phyloP scores from a whole-genome alignment of 2,113 vertebrate genomes.

The Acanthochromis polyacanthus region DNA sequence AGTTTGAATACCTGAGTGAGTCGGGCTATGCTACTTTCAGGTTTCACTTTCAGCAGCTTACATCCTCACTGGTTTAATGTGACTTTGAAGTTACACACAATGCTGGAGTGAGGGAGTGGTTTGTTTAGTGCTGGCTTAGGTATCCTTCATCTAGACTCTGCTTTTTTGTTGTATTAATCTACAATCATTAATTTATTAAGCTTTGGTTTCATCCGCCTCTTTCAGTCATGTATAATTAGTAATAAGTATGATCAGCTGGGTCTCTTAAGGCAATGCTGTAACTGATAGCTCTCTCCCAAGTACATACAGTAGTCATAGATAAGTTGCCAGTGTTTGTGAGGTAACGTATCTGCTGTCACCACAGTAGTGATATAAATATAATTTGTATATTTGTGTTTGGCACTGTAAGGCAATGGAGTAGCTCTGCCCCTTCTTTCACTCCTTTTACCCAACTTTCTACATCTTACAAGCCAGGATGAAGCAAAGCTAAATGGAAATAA shows the following conservation, averaged over 20 bases:
- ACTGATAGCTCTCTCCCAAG: background rate
- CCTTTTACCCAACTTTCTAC: background rate
- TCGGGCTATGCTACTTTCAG: constrained; percentile 52
- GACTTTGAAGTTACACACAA: background rate
- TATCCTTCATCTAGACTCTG: constrained; percentile 22
- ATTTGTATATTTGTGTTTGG: background rate
- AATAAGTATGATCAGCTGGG: constrained; percentile 6
- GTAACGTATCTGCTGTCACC: background rate
- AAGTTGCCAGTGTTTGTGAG: constrained; percentile 12
- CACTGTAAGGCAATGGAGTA: background rate
- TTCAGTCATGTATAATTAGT: constrained; percentile 20
- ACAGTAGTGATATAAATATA: background rate
- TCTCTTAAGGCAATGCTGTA: background rate
- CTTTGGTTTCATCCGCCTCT: background rate
- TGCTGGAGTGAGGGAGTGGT: constrained; percentile 13
- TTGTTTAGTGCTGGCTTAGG: constrained; percentile 44
- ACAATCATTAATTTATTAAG: constrained; percentile 7
- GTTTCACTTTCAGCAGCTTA: background rate
- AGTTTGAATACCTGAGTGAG: constrained; percentile 26
- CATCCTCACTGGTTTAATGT: background rate
- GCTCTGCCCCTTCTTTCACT: background rate
- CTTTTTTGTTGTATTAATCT: background rate
- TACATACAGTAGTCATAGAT: constrained; percentile 2
- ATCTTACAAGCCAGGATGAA: background rate
- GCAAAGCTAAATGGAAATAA: constrained; percentile 36